Evolutionary conservation across 2,797 vertebrate genomes (phyloP), one percentile per base, ranked within the genome.

Genomic region (Acipenser oxyrinchus): DNA sequence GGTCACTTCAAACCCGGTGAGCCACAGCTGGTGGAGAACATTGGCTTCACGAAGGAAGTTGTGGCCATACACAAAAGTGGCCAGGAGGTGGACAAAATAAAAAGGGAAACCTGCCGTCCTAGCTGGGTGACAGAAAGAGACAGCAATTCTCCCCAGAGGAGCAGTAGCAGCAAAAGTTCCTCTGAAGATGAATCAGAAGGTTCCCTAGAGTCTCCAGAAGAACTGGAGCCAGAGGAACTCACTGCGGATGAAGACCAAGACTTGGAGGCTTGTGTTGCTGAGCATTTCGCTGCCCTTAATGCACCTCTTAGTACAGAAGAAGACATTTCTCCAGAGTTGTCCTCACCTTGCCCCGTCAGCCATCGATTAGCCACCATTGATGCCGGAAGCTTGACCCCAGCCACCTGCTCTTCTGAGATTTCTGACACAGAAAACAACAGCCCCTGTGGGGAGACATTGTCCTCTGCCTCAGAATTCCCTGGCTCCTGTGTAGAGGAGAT

Each of bases 81-180:
- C n/a, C 10, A 55, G 7, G 53, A 80, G 68, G 78, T 87, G 6
- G 85, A 86, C 9, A 76, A 75, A 57, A 67, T 77, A 10, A 80
- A 70, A 65, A 73, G 81, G 69, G 80, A 82, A 71, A 83, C 75
- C 50, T 86, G 82, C 68, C 82, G 70, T 49, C 82, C 87, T 58
- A 82, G 80, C 48, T 90, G 88, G 89, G 82, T 83, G 68, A 83
- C 82, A 53, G 85, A 87, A 23, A 55, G n/a, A 55, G 82, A 85
- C 62, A 66, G 73, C 15, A 4, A 55, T 55, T 84, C 82, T 8
- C 83, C 80, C 59, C 69, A 75, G 50, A 84, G 83, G 68, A 88
- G 83, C 69, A 89, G 84, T 69, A 88, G 81, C 71, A 83, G 81
- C 64, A 84, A 67, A 70, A 85, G 84, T 75, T 86, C 87, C 73